These are phyloP conservation scores for Hyperoplus immaculatus DNA, from an alignment of 2,797 vertebrate species.

Conservation along the genomic window DNA sequence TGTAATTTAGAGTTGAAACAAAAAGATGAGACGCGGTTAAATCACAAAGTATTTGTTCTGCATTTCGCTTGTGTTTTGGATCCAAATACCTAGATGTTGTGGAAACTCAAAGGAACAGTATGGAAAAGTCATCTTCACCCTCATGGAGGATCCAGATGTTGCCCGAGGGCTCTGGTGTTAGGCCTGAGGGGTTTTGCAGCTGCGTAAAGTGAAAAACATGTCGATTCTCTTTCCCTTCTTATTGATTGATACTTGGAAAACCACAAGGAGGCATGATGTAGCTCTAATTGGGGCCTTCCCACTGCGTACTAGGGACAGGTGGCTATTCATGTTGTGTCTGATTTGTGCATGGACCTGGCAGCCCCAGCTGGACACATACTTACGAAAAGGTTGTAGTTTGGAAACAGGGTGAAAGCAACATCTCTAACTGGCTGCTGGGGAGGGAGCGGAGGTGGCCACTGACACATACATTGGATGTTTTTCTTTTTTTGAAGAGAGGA, in stretches of 20 bases:
- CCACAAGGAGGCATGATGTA: not conserved
- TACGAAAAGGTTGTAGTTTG: conserved; percentile 52
- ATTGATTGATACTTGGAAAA: conserved; percentile 47
- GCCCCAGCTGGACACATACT: conserved; percentile 16
- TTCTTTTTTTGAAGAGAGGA: not conserved
- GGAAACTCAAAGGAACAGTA: not conserved
- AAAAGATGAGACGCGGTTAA: not conserved
- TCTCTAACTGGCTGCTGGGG: conserved; percentile 26
- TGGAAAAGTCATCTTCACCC: conserved; percentile 16
- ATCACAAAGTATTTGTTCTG: not conserved
- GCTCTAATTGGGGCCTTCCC: conserved; percentile 13
- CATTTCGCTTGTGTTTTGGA: not conserved
- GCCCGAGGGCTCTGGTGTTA: conserved; percentile 28
- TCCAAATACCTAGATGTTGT: not conserved
- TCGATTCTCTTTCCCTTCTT: not conserved
- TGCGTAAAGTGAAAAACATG: conserved; percentile 25
- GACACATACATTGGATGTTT: conserved; percentile 31
- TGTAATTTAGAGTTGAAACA: not conserved
- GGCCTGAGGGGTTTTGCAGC: conserved; percentile 40
- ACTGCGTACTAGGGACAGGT: conserved; percentile 54
- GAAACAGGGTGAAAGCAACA: conserved; percentile 52
- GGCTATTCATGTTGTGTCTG: conserved; percentile 59
- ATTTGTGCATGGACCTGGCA: conserved; percentile 46
- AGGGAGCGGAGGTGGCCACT: conserved; percentile 16
- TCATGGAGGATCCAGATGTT: conserved; percentile 54